Evolutionary conservation across 2,888 invertebrate species (phyloP), one percentile per base, ranked within the genome.

Genomic region (Lasioglossum zephyrum): DNA sequence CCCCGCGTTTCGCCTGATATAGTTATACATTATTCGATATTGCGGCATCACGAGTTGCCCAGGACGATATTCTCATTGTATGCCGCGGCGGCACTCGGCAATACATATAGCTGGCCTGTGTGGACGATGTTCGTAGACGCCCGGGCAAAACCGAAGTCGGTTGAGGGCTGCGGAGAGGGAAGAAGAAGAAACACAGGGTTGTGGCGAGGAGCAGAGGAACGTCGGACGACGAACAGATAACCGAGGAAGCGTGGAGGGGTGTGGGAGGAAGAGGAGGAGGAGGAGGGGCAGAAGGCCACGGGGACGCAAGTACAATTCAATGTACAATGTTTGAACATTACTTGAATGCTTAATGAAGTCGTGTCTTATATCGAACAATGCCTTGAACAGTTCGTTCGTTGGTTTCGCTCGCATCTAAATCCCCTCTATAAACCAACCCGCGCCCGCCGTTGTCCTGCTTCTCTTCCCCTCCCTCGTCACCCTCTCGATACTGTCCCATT

Each of bases 311-410:
- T 93, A 91, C 93, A 90, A 94, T 93, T 93, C 92, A 93, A 93
- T 93, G 93, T 92, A 91, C 93, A 90, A 92, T 92, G 93, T 94
- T 92, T 91, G 93, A 92, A 92, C 94, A 93, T 94, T 94, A 92
- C 93, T 94, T 91, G 94, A 93, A 94, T 94, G 93, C 93, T 92
- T 94, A 94, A 94, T 94, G 94, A 94, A 94, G 93, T 93, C 93
- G 92, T 93, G 93, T 93, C 93, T 93, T 93, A 92, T 93, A 92
- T 92, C 93, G 93, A 94, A 93, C 93, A 94, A 94, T 94, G 93
- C 92, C 87, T 89, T 83, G 84, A 92, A 91, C 88, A 87, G 89
- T 91, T 91, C 90, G 85, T 91, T 90, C 88, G 85, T 91, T 36
- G 66, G 66, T 53, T 36, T 88, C 88, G 82, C 86, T 92, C 92